Conservation (phyloP, 2,888 invertebrate genomes). For the Crioceris asparagi region DNA sequence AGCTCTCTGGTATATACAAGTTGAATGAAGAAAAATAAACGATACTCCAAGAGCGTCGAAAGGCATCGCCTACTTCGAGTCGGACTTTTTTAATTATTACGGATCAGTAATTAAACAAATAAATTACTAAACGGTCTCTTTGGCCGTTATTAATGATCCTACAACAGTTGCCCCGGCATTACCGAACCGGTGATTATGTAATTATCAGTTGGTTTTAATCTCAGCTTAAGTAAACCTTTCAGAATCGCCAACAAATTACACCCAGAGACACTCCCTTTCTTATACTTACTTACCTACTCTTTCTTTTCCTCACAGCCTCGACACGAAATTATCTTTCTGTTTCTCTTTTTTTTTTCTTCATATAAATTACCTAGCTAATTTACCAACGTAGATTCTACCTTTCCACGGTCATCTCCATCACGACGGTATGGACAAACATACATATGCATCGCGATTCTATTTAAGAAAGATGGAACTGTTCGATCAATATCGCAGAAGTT, state of each 20-base stretch:
- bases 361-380: no score
- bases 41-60: constrained; percentile 6
- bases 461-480: no score
- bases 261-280: constrained; percentile 9
- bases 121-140: constrained; percentile 40
- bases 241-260: constrained; percentile 40
- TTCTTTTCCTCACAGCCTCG: no score
- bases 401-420: no score
- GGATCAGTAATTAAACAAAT: constrained; percentile 43
- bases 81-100: constrained; percentile 36
- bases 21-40: background rate
- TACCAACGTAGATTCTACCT: no score
- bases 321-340: no score
- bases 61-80: background rate
- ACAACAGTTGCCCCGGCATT: constrained; percentile 37
- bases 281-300: no score
- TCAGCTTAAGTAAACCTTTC: constrained; percentile 44
- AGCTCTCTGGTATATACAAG: no score
- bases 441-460: background rate
- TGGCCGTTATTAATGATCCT: constrained; percentile 39
- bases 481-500: no score
- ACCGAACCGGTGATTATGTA: constrained; percentile 42
- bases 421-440: background rate
- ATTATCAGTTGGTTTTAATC: constrained; percentile 45
- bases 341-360: no score